Evolutionary conservation across 2,888 invertebrate genomes (phyloP), one percentile per base, ranked within the genome.

Genomic region (Argyresthia goedartella): DNA sequence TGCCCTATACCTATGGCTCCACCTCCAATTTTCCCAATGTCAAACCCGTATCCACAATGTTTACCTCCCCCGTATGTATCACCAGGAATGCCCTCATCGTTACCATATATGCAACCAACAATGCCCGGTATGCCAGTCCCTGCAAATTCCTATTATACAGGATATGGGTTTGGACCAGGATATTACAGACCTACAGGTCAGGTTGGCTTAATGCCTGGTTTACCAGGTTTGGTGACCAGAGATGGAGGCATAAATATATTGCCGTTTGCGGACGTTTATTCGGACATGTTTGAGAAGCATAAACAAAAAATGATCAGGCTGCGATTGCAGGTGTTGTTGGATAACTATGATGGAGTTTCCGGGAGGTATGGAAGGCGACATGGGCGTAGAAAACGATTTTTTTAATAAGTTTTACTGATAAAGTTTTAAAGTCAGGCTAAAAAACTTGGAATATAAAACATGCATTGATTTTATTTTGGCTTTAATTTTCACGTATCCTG

Each of bases 231-330:
- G 1, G 76, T 81, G 0, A 64, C 73, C 1, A 56, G 56, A 0
- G 76, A 76, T 52, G 80, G 81, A 1, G 84, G 80, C 0, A 73
- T 86, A 8, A 85, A 84, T 47, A 69, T 86, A 11, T 56, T 85
- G 50, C 84, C 85, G 1, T 84, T 84, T 57, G 76, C 84, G 0
- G 84, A 84, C 49, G 76, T 58, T 0, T 84, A 81, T 54, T 61
- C 81, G 0, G 77, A 84, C 53, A 53, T 81, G 48, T n/a, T 48
- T 1, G 35, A 35, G 36, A 13, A 36, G 15, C 73, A 76, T 51
- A 81, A 76, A 50, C 71, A 74, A 15, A 76, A 70, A 56, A 65
- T 69, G 59, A 62, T 81, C 15, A 67, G 71, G 42, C 72, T 59
- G 54, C 67, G 66, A 11, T 56, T 81, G 4, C 59, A 64, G 33